Base-by-base conservation (phyloP, 2,888 invertebrate species). In the Trypoxylon attenuatum region DNA sequence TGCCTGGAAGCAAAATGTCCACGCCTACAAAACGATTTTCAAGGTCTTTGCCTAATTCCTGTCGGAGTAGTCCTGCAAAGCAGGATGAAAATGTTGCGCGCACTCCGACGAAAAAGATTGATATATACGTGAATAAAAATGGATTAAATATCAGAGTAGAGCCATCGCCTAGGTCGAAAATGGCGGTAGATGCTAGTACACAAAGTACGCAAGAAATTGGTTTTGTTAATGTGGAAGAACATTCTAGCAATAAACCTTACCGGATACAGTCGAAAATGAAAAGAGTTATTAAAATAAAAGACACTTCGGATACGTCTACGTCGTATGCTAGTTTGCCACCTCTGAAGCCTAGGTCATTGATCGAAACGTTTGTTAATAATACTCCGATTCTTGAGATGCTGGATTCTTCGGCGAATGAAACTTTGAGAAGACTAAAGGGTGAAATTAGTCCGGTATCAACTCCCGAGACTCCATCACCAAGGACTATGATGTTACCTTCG, bases 391-490 rank as follows among this genome's bases (percentile, higher is more conserved):
- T 86, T 1, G 85, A 87, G 41, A 68, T 87, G 58, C 65, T 87
- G 1, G 84, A 87, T 56, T 78, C 80, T 0, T 80, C 85, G 0
- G 55, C 67, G 5, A 79, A 76, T 5, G 82, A 79, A 13, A 71
- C 62, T 1, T 43, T 79, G 5, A 76, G 67, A 18, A 59, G 53
- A 0, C 59, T 71, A 13, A 72, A 65, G 22, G 45, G 56, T 5
- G 64, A 79, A n/a, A 58, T 86, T 2, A 86, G 84, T 70, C 84
- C 85, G 0, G 86, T 87, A 1, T 86, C 87, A 0, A 84, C 87
- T 0, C 87, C 87, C 2, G 86, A 83, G 67, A 87, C 85, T 1
- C 87, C 87, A 2, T 86, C 87, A 0, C 85, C 85, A 0, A 70
- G 84, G 8, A 83, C 81, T 1, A 84, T 86, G 73, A 82, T 64